Conservation (phyloP, 2,113 vertebrate genomes). For the Arvicanthis niloticus region DNA sequence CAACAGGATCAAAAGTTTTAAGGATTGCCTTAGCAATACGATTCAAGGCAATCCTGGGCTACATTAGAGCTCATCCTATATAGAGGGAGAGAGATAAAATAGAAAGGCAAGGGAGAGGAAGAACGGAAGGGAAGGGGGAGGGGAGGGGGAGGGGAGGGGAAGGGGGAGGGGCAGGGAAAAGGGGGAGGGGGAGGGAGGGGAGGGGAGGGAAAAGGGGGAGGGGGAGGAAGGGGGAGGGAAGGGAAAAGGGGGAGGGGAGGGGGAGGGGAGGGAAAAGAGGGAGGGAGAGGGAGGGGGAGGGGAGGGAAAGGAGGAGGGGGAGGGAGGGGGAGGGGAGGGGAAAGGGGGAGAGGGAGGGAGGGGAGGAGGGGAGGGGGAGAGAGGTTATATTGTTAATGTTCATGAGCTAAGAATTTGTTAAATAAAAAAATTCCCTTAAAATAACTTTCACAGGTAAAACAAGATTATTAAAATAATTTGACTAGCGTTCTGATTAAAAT, state of each 20-base stretch:
- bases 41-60: neutral
- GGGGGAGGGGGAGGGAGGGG: neutral
- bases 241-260: neutral
- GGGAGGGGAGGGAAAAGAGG: neutral
- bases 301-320: neutral
- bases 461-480: neutral
- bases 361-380: neutral
- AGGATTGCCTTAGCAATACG: neutral
- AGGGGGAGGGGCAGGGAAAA: neutral
- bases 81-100: neutral
- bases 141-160: too few relatives aligned
- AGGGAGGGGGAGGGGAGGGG: too few relatives aligned
- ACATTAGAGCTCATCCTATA: neutral
- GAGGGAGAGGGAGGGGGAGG: neutral
- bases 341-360: neutral
- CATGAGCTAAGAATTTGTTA: neutral
- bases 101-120: accelerated
- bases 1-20: neutral
- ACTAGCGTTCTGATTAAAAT: neutral
- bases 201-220: neutral
- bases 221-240: too few relatives aligned
- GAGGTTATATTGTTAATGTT: neutral
- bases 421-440: neutral
- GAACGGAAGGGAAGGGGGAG: neutral
- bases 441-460: neutral